Evolutionary conservation across 2,113 vertebrate genomes (phyloP), one percentile per base, ranked within the genome.

Genomic region (Callipepla californica): DNA sequence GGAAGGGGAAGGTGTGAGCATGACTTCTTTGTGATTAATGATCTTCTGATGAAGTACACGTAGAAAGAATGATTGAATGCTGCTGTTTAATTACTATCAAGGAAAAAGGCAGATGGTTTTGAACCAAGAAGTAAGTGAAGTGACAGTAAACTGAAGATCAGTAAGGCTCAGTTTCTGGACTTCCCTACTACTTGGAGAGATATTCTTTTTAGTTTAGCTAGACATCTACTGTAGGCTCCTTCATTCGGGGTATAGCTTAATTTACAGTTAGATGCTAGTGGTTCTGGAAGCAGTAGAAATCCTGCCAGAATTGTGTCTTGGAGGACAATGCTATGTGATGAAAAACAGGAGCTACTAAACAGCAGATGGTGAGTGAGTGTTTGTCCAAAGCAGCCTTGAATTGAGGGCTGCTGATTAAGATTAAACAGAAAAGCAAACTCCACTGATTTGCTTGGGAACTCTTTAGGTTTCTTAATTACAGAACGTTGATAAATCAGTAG

Each of bases 141-240:
- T 28, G 30, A 2, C 1, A 22, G 15, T 11, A 36, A 81, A 42
- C 13, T 32, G 61, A 6, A 38, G 53, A 63, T 70, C 13, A 18
- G 8, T 3, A 34, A 58, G 48, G 9, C 19, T 26, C 23, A 28
- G 4, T 19, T 74, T 53, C 23, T 79, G 7, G 2, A 3, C 9
- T n/a, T 72, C 21, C 14, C 6, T 73, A 32, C 26, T 63, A 38
- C 7, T 32, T 2, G 18, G 36, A 40, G 9, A 55, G n/a, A 80
- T 58, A 51, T 6, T 62, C 1, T 32, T 80, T 3, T 30, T 8
- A 2, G 9, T 5, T 20, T 23, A 21, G 11, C 14, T 40, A 0
- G 10, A 14, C 1, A 1, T 19, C 36, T 47, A 6, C 61, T 58
- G 6, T 23, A 16, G 5, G 5, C 20, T 10, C 15, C 50, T 44